Evolutionary conservation across 1,140 invertebrate genomes (phyloP), one percentile per base, ranked within the genome.

Genomic region (Nylanderia fulva): DNA sequence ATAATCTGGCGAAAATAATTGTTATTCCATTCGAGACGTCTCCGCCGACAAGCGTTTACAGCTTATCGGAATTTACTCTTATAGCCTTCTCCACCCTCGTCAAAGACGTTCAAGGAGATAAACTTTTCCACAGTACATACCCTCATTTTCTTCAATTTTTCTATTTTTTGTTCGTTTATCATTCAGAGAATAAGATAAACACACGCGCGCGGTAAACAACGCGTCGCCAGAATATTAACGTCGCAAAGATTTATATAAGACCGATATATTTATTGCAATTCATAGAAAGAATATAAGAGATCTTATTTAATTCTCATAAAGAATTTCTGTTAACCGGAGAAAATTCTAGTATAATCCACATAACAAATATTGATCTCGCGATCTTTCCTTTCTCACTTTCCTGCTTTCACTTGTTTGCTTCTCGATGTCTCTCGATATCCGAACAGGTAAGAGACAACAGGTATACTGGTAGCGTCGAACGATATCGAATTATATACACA

Each of bases 111-210:
- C 18, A 54, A n/a, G 58, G 63, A 79, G 86, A 88, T 88, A 88
- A 60, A 63, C 45, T 45, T 75, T 88, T 56, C 60, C 58, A n/a
- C 15, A 21, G 58, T 56, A n/a, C n/a, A n/a, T n/a, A 75, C 52
- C 52, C 74, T 85, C 27, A 29, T 56, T 72, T 76, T 13, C 45
- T 45, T 68, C 52, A 11, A 3, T 36, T 27, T 52, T 63, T 18
- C 18, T 27, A 3, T n/a, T 61, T 8, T 52, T 86, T 74, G 36
- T 56, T 64, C 18, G 3, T 48, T 85, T 88, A 88, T 88, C 87
- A 15, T 69, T 8, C 2, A 5, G 11, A 13, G 69, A 75, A 88
- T 88, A 88, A 82, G 71, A n/a, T n/a, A n/a, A n/a, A n/a, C n/a
- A n/a, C n/a, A n/a, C n/a, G n/a, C 18, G 48, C 5, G 36, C 5